Base-by-base conservation (phyloP, 1,140 invertebrate species). In the Dreissena polymorpha region DNA sequence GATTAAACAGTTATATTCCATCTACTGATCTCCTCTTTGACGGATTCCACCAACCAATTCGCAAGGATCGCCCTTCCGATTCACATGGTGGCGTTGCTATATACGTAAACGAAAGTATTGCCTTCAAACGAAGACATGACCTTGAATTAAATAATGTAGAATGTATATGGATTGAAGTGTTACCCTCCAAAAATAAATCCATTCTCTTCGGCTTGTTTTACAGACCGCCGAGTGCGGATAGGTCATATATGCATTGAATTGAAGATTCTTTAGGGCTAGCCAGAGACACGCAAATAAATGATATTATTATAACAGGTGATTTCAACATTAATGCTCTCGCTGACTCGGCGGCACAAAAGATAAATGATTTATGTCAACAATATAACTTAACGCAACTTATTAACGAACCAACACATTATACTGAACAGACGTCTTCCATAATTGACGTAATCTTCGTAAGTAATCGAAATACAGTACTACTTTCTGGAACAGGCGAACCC, bases 281-380 rank as follows among this genome's bases (percentile, higher is more conserved):
- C 21, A 50, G 25, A 53, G 70, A 72, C 50, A n/a, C 70, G 0
- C 49, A 18, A 14, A 72, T 72, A 51, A 14, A 21, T 53, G 50
- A 72, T 60, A 74, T 74, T 10, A 60, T 74, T 21, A 60, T 74
- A 39, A 74, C 71, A 8, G 71, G 71, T 21, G 71, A 74, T 27
- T 74, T 74, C 25, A 74, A 74, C 27, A 8, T 74, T 0, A 60
- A 74, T 51, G 23, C n/a, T 18, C 16, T 10, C 14, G 14, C 51
- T 23, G 18, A 50, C 16, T 16, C 6, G 55, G 0, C 13, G 13
- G 18, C 51, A 12, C 49, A 50, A 12, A 74, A 74, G 23, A 29
- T 74, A 0, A 12, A 53, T 10, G 16, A 16, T 12, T 13, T 55
- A 55, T 73, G 50, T 23, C 71, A 73, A 57, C 71, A 73, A 73